Conservation (phyloP, 1,140 invertebrate species). For the Globodera rostochiensis region DNA sequence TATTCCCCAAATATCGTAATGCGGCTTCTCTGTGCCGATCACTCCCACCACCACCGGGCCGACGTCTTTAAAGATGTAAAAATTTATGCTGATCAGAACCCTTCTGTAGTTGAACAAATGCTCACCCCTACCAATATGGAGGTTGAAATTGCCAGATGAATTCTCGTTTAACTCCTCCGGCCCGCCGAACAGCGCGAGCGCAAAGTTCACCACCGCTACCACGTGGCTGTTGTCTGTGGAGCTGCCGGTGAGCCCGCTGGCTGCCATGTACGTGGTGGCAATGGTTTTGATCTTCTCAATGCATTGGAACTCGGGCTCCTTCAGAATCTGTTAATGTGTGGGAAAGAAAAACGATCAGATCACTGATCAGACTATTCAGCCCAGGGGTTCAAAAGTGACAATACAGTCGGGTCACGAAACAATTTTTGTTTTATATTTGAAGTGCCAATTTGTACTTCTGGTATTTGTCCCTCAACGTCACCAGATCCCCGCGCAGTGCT, state of each 20-base stretch:
- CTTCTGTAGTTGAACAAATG: slow-evolving; percentile 44
- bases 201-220: slow-evolving; percentile 86
- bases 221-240: slow-evolving; percentile 50
- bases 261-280: slow-evolving; percentile 93
- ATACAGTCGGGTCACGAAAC: too few relatives aligned
- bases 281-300: slow-evolving; percentile 92
- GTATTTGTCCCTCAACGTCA: too few relatives aligned
- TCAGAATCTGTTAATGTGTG: slow-evolving; percentile 73
- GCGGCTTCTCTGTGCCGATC: slow-evolving; percentile 90
- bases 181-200: slow-evolving; percentile 71
- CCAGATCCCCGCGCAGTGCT: neutral
- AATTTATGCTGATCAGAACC: slow-evolving; percentile 36
- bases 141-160: slow-evolving; percentile 58
- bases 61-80: slow-evolving; percentile 51
- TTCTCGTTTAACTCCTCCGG: slow-evolving; percentile 60
- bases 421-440: too few relatives aligned
- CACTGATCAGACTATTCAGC: too few relatives aligned
- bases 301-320: slow-evolving; percentile 80
- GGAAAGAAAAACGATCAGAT: too few relatives aligned
- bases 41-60: slow-evolving; percentile 74
- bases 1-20: slow-evolving; percentile 99
- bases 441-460: too few relatives aligned
- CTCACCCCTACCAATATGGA: slow-evolving; percentile 58
- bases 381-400: too few relatives aligned
- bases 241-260: slow-evolving; percentile 76